Evolutionary conservation across 2,113 vertebrate species (phyloP), one percentile per base, ranked within the genome.

Genomic region (Holacanthus passer): DNA sequence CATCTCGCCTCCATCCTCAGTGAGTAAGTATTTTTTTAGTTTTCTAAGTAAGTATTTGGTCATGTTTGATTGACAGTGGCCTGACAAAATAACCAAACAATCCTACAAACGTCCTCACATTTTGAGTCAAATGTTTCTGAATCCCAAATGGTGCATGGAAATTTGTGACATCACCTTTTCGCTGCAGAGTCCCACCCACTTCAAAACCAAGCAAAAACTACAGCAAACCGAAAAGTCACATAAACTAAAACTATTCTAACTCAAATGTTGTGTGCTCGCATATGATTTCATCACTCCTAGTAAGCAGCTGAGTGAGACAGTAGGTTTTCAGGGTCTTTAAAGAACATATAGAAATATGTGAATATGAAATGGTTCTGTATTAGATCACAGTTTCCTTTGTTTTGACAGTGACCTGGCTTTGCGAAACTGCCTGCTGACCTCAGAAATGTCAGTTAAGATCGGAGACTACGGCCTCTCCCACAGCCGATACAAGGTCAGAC

Each of bases 391-490:
- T 47, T 63, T 63, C 39, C 37, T 69, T 55, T 72, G 29, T 53
- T 22, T 86, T 69, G 68, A 53, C 95, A 99, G 98, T 22, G 98
- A 99, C 94, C 91, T 99, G 93, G 97, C 98, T 32, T 91, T 99
- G 92, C 92, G 98, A 88, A 99, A 97, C 94, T 99, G 98, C 91
- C 94, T 99, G 72, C 95, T 99, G 27, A 96, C 97, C 0, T 96
- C 97, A 0, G 97, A 99, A 90, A 95, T 99, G 93, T 96, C 97
- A 0, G 97, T 99, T 65, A 99, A 99, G 93, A 95, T 99, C 0
- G 98, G 98, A 0, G 98, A 99, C 95, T 99, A 99, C 0, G 98
- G 98, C 53, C 95, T 99, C 39, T 96, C 98, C 4, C 97, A 97
- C 83, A 96, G 96, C 94, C 96, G 96, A 87, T 99, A 98, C 95